Conservation (phyloP, 2,113 vertebrate genomes). For the Acinonyx jubatus region DNA sequence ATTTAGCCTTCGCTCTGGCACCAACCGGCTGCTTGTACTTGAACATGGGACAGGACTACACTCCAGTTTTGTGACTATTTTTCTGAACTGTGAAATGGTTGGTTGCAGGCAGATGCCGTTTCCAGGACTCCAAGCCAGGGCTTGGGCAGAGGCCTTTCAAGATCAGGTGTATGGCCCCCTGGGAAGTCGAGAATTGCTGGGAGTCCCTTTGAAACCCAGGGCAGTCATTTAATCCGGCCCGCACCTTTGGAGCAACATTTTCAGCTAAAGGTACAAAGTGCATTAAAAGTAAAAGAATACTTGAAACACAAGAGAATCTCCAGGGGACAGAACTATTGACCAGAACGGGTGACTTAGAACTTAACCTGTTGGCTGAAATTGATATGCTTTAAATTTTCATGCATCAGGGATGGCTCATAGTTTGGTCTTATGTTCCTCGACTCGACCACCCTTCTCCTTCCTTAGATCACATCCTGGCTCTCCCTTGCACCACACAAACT, state of each 20-base stretch:
- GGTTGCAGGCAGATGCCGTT: not conserved
- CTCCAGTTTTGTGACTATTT: not conserved
- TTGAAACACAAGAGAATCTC: constrained; percentile 42
- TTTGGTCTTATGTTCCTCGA: not conserved
- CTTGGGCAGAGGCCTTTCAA: not conserved
- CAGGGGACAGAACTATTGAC: not conserved
- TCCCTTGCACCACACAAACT: not conserved
- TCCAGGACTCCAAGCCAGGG: not conserved
- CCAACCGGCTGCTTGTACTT: not conserved
- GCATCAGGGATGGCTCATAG: not conserved
- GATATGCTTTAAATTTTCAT: constrained; percentile 57
- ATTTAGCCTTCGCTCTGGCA: not conserved
- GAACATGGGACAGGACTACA: not conserved
- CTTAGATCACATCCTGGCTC: not conserved
- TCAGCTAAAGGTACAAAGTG: constrained; percentile 16
- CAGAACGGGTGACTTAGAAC: constrained; percentile 9
- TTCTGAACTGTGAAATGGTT: not conserved
- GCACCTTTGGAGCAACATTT: not conserved
- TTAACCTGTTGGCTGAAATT: constrained; percentile 25
- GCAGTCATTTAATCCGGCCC: not conserved
- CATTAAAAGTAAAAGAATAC: constrained; percentile 58
- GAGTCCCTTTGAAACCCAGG: not conserved
- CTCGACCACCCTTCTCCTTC: not conserved
- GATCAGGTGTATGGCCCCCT: not conserved
- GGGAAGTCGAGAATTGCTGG: constrained; percentile 13